A percentile compares a stretch with the other conserved stretches of the same genome.
Evolutionary conservation across 2,888 invertebrate species (phyloP).

Genomic region (Apamea anceps): DNA sequence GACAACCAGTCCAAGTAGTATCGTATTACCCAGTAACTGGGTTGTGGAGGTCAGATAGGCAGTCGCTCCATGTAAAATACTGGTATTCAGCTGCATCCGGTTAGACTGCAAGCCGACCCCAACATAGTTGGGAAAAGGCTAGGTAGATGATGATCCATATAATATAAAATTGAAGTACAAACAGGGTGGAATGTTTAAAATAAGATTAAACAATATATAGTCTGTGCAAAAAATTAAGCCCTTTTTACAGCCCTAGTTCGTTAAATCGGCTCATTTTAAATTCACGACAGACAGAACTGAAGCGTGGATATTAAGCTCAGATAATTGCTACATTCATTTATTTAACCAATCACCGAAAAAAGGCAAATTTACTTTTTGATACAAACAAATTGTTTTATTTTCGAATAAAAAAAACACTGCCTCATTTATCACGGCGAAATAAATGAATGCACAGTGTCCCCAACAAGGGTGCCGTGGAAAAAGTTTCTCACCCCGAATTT

Average conservation of each 20-base stretch:
- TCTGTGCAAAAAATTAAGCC: slow-evolving; percentile 20
- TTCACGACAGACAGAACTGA: slow-evolving; percentile 44
- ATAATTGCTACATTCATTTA: slow-evolving; percentile 48
- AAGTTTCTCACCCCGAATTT: slow-evolving; percentile 70
- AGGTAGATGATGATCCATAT: too few species aligned
- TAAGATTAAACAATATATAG: slow-evolving; percentile 20
- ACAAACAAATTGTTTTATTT: slow-evolving; percentile 59
- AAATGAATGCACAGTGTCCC: slow-evolving; percentile 67
- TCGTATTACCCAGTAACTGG: too few species aligned
- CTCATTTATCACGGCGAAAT: slow-evolving; percentile 71
- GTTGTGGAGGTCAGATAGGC: too few species aligned
- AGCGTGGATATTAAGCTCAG: slow-evolving; percentile 46
- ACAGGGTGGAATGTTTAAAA: slow-evolving; percentile 1
- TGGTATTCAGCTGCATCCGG: too few species aligned
- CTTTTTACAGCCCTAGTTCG: slow-evolving; percentile 13
- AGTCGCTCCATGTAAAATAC: too few species aligned
- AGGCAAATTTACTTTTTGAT: slow-evolving; percentile 49
- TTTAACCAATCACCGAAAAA: slow-evolving; percentile 35
- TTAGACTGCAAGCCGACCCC: too few species aligned
- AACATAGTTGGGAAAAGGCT: too few species aligned
- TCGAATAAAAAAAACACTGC: slow-evolving; percentile 51
- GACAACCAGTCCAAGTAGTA: too few species aligned
- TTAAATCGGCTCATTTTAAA: slow-evolving; percentile 49
- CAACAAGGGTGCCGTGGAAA: slow-evolving; percentile 51
- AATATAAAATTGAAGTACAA: background rate